Base-by-base conservation (phyloP, 2,113 vertebrate genomes). In the Pomatostomus ruficeps region DNA sequence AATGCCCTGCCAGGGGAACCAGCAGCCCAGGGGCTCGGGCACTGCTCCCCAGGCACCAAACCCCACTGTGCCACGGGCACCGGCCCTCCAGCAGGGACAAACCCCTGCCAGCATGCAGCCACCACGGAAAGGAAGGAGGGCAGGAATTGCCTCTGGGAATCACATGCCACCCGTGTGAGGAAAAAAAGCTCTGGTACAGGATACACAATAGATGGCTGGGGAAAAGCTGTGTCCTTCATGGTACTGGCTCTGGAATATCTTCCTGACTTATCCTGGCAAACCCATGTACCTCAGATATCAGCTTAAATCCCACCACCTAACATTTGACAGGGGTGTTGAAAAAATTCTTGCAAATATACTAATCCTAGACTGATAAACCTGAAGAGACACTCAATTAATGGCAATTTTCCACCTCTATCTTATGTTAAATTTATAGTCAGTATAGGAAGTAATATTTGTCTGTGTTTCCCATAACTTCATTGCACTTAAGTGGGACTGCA, bases 1-100 rank as follows among this genome's bases (percentile, higher is more conserved):
- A 80, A 38, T 20, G 25, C 29, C 8, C 23, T 51, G 14, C 10
- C 54, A 38, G 8, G 14, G 35, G 48, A 57, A 72, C 11, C 2
- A 3, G 16, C 2, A 7, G 31, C 12, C 43, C 25, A 33, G 12
- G 38, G 29, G 10, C 43, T 85, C 0, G 0, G 29, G 25, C 15
- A 28, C 35, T 5, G 7, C 21, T 21, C 62, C 67, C n/a, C 31
- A 43, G 54, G 19, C 45, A 58, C 8, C 33, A 9, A 1, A 5
- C 19, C 70, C 28, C 10, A 1, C 12, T 2, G 20, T n/a, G 51
- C 5, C 36, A 66, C 22, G 7, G 31, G 38, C 24, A 45, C 18
- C 4, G 2, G 3, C 19, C 8, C 31, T 38, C 15, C 65, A 42
- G 35, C 23, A 33, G 7, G 21, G 51, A 29, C 9, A 20, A 14